Conservation (phyloP, 2,888 invertebrate species). For the Sepiola atlantica region DNA sequence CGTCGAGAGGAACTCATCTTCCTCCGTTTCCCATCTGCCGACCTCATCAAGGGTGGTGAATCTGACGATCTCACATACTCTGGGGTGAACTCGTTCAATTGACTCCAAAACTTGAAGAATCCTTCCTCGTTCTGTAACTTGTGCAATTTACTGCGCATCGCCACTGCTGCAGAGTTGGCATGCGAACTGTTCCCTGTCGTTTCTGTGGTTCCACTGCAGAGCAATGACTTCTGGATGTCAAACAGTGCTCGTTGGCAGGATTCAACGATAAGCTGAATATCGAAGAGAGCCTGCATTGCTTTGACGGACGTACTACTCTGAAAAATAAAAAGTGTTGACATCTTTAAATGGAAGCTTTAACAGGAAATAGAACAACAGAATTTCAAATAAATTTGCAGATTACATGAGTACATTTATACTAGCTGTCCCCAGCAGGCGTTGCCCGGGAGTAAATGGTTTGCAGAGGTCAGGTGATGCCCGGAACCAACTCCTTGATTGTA, state of each 20-base stretch:
- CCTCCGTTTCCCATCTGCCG: conserved; percentile 18
- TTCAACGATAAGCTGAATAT: conserved; percentile 35
- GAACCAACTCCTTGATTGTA: too few species aligned
- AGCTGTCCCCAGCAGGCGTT: too few species aligned
- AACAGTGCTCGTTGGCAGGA: conserved; percentile 36
- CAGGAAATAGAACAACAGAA: too few species aligned
- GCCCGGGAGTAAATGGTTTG: too few species aligned
- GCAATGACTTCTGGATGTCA: neutral
- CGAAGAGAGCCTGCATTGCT: conserved; percentile 32
- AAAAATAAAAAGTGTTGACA: neutral
- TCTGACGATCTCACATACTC: neutral
- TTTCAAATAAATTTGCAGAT: too few species aligned
- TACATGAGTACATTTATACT: too few species aligned
- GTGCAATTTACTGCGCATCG: neutral
- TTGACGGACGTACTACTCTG: conserved; percentile 33
- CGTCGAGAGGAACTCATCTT: conserved; percentile 36
- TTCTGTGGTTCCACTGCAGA: neutral
- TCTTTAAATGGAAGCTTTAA: neutral
- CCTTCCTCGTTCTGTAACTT: conserved; percentile 35
- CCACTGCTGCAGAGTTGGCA: neutral
- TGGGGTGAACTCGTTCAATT: conserved; percentile 32
- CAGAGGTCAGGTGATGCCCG: too few species aligned
- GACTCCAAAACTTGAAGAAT: conserved; percentile 2
- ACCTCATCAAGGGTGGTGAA: neutral
- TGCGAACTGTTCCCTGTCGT: neutral